These are phyloP conservation scores for Cyanoramphus novaezelandiae DNA, from an alignment of 2,113 vertebrate genomes.

Conservation along the genomic window DNA sequence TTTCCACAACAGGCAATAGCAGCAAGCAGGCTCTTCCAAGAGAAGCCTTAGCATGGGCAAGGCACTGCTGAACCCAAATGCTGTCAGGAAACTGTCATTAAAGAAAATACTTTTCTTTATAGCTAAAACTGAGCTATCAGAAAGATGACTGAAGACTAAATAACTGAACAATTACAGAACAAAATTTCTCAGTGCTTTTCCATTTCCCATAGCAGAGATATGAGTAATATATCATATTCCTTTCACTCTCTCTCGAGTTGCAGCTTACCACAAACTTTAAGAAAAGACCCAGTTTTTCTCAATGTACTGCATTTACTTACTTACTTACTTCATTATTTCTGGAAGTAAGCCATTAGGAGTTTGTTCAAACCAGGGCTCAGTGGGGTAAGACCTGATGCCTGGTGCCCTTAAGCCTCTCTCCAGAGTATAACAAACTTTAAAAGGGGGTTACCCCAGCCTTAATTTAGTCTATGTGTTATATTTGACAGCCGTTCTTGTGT, in stretches of 20 bases:
- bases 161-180: conserved; percentile 5
- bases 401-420: background rate
- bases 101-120: background rate
- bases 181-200: background rate
- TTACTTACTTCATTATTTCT: background rate
- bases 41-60: background rate
- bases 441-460: background rate
- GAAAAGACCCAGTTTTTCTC: background rate
- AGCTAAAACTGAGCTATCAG: background rate
- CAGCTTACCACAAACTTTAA: background rate
- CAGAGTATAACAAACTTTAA: background rate
- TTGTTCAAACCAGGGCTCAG: background rate
- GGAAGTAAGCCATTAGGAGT: background rate
- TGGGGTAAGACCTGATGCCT: background rate
- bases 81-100: background rate
- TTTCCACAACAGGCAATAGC: background rate
- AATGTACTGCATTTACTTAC: background rate
- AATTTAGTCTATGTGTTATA: background rate
- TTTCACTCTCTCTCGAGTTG: background rate
- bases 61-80: background rate
- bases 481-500: background rate
- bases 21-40: background rate
- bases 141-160: background rate
- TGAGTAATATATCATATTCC: background rate
- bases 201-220: background rate